Percentiles rank a stretch among this genome's conserved stretches.
phyloP scores from a whole-genome alignment of 2,888 invertebrate genomes.

The Boloria selene region DNA sequence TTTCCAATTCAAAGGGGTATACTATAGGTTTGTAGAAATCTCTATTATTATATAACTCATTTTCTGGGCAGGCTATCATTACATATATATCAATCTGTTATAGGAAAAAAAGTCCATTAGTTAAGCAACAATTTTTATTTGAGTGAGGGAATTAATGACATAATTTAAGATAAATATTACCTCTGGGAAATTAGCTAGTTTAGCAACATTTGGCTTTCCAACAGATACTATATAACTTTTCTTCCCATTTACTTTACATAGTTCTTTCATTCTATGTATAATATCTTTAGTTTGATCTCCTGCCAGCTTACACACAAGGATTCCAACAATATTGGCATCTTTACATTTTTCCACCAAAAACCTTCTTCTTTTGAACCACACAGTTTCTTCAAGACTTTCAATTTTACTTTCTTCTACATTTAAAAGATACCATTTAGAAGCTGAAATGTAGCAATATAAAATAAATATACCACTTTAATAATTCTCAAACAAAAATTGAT shows the following conservation, averaged over 20 bases:
- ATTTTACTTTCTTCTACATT: constrained; percentile 71
- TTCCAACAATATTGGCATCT: constrained; percentile 93
- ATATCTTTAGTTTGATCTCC: constrained; percentile 90
- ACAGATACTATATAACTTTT: constrained; percentile 96
- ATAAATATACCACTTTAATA: neutral
- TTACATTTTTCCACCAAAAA: constrained; percentile 95
- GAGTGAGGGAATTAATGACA: neutral
- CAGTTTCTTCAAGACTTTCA: constrained; percentile 64
- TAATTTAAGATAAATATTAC: constrained; percentile 58
- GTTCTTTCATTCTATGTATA: constrained; percentile 87
- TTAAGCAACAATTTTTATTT: neutral
- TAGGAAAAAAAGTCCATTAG: constrained; percentile 12
- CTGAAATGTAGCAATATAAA: constrained; percentile 57
- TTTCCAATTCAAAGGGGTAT: constrained; percentile 95
- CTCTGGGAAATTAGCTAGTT: constrained; percentile 97
- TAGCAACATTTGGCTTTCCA: constrained; percentile 96
- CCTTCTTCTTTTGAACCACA: constrained; percentile 89
- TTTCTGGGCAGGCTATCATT: constrained; percentile 95
- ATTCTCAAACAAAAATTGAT: neutral
- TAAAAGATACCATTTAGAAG: constrained; percentile 81
- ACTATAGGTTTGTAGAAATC: constrained; percentile 96
- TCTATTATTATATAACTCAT: constrained; percentile 89
- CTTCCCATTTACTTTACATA: constrained; percentile 89
- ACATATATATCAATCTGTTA: constrained; percentile 94
- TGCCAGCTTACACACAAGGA: constrained; percentile 95